These are phyloP conservation scores for Netta rufina DNA, from an alignment of 2,797 vertebrate genomes.

Conservation along the genomic window DNA sequence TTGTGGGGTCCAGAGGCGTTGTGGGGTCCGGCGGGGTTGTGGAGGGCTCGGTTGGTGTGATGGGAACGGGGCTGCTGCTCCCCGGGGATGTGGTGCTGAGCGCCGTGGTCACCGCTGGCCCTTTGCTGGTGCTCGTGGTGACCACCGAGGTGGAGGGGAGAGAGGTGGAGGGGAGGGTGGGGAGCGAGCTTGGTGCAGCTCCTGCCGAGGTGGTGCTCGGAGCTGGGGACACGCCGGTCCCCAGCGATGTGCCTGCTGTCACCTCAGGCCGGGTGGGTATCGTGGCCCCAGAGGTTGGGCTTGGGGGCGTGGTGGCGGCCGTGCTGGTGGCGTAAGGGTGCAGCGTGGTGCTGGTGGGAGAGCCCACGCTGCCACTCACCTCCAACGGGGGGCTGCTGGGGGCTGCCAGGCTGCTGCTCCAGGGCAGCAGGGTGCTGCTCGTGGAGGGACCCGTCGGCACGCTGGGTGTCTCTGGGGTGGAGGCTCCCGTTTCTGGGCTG, in stretches of 20 bases:
- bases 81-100: rapidly evolving
- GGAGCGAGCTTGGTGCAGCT: rapidly evolving
- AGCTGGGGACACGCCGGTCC: not conserved
- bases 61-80: not conserved
- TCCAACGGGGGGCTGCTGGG: not conserved
- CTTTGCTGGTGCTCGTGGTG: not conserved
- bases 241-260: rapidly evolving
- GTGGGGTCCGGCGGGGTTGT: not conserved
- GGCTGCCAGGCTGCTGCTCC: rapidly evolving
- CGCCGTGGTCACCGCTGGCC: rapidly evolving
- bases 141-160: not conserved
- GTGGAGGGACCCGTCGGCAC: not conserved
- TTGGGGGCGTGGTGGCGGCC: rapidly evolving
- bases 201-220: not conserved
- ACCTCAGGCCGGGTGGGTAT: not conserved
- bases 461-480: not conserved
- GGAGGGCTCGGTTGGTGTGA: rapidly evolving
- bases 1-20: not conserved
- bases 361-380: not conserved
- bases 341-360: rapidly evolving
- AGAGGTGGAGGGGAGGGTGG: not conserved
- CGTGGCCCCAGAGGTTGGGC: rapidly evolving
- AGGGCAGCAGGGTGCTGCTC: rapidly evolving
- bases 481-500: not conserved
- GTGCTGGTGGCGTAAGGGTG: not conserved